A percentile compares a stretch with the other conserved stretches of the same genome.
These are phyloP conservation scores for Phymanthus crucifer DNA, from an alignment of 92 coral and sea anemone species.

Conservation along the genomic window DNA sequence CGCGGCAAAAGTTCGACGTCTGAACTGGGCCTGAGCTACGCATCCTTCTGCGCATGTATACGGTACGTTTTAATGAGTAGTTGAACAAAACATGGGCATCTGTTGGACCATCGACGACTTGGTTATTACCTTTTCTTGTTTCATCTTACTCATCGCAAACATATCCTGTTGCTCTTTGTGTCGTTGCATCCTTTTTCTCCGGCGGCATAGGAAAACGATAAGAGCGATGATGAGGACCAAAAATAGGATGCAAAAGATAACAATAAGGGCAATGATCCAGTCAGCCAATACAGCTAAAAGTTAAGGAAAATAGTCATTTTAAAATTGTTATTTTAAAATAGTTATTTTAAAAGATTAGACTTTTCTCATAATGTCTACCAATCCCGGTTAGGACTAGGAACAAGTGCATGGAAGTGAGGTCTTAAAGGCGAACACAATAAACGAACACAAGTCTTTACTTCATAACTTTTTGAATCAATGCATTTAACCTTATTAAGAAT, in stretches of 20 bases:
- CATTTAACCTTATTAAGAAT: too few relatives aligned
- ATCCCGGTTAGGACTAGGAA: too few relatives aligned
- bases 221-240: slow-evolving; percentile 4
- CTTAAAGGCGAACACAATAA: too few relatives aligned
- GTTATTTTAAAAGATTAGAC: background rate
- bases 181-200: background rate
- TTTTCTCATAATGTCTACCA: background rate
- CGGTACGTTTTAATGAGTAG: too few relatives aligned
- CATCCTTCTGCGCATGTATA: too few relatives aligned
- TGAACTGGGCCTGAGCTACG: too few relatives aligned
- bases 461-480: too few relatives aligned
- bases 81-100: too few relatives aligned
- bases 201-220: slow-evolving; percentile 16
- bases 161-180: background rate
- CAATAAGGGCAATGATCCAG: slow-evolving; percentile 31
- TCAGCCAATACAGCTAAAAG: slow-evolving; percentile 3
- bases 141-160: slow-evolving; percentile 7
- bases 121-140: background rate
- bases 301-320: background rate
- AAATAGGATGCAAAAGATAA: background rate
- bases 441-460: too few relatives aligned
- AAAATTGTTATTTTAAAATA: background rate
- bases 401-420: too few relatives aligned
- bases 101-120: background rate
- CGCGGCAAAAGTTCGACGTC: too few relatives aligned